phyloP scores from a whole-genome alignment of 2,797 vertebrate genomes.

The Oreortyx pictus region DNA sequence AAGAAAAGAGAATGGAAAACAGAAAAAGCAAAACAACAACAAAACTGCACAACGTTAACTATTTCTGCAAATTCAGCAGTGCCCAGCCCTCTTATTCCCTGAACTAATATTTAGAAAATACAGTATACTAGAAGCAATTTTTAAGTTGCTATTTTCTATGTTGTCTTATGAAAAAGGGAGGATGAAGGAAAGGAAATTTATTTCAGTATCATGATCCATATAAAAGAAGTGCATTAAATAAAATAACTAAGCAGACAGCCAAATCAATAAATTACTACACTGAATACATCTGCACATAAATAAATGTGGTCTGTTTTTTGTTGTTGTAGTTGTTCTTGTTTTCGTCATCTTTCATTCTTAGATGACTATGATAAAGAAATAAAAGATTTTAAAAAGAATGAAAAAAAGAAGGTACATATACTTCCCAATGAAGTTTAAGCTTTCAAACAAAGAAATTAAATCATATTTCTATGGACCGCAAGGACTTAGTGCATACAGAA shows the following conservation, averaged over 20 bases:
- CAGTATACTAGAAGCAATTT: conserved; percentile 65
- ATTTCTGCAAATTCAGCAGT: conserved; percentile 55
- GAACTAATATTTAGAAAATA: conserved; percentile 75
- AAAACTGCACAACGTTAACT: conserved; percentile 61
- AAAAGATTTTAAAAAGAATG: background rate
- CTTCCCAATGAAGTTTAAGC: background rate
- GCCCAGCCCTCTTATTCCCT: conserved; percentile 61
- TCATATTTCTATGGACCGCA: background rate
- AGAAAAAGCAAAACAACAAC: background rate
- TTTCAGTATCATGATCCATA: background rate
- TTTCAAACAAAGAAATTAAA: background rate
- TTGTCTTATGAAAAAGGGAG: conserved; percentile 42
- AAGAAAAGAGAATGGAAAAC: background rate
- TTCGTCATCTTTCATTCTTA: background rate
- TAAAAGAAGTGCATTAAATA: background rate
- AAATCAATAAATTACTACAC: background rate
- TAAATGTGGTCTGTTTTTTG: background rate
- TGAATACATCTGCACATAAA: background rate
- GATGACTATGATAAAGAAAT: background rate
- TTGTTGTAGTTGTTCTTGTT: background rate
- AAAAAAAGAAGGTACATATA: background rate
- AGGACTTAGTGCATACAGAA: background rate
- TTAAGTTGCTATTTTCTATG: conserved; percentile 14
- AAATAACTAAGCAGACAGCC: background rate
- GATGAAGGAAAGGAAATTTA: conserved; percentile 1